Evolutionary conservation across 1,140 invertebrate species (phyloP), one percentile per base, ranked within the genome.

Genomic region (Drosophila orena): DNA sequence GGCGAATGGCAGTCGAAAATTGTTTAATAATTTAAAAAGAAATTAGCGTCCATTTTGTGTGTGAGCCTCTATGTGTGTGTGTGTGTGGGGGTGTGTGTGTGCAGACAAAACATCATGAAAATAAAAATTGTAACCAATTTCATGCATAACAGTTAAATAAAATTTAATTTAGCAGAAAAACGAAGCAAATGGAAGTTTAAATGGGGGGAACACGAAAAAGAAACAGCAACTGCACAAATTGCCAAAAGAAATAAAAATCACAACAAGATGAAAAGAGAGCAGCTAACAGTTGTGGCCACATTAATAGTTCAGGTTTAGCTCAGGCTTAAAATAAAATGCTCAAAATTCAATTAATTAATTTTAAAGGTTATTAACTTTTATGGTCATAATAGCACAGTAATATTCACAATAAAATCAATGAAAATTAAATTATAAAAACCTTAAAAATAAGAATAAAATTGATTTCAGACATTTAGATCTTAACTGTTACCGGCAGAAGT

Each of bases 1-100:
- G 43, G 37, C 22, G 61, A 76, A 62, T 70, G 55, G 38, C 61
- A 73, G 61, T 74, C 61, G 69, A 70, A 88, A 88, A 88, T 88
- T 79, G 79, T 89, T 88, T 80, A 88, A 88, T 88, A 84, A 88
- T 88, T 88, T 88, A 84, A 84, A 89, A 89, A 84, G 80, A 84
- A 89, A 89, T 88, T 84, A 88, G 84, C 76, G 76, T 68, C 68
- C 71, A 89, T 84, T 86, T 61, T 24, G 64, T 57, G 43, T 59
- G 38, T 52, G 37, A 4, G 37, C 37, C 11, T 38, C 11, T 38
- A 14, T 59, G 20, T 54, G 35, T 38, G 35, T 59, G 22, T 59
- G 20, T 54, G 35, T 38, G 35, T 59, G 22, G 1, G 17, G 17
- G 17, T 61, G 64, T 65, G 20, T 49, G 57, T 11, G 40, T 37